These are phyloP conservation scores for Aphelocoma californica DNA, from an alignment of 2,797 vertebrate genomes.

Conservation along the genomic window DNA sequence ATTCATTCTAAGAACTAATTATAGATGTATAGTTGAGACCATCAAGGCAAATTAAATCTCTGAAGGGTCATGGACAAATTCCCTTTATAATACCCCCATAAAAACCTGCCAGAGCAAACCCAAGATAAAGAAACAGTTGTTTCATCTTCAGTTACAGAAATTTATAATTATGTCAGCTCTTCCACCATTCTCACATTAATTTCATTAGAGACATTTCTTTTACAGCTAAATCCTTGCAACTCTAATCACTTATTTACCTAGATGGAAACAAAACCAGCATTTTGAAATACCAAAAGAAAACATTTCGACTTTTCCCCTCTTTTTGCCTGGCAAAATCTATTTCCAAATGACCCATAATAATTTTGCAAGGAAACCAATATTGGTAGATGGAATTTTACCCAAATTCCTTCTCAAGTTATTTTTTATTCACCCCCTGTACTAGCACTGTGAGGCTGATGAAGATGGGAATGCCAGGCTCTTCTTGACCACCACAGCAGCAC, in stretches of 20 bases:
- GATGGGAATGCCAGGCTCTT: background rate
- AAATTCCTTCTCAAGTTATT: background rate
- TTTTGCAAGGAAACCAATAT: background rate
- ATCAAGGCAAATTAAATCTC: conserved; percentile 63
- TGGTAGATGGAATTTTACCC: background rate
- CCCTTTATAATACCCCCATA: background rate
- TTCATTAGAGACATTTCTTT: background rate
- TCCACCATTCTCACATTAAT: background rate
- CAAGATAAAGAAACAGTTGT: background rate
- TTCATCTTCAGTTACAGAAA: background rate
- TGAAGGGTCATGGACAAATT: conserved; percentile 45
- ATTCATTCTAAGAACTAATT: conserved; percentile 61
- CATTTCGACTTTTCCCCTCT: background rate
- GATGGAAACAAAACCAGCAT: background rate
- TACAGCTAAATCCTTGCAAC: background rate
- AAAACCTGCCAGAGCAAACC: conserved; percentile 3
- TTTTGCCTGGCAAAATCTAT: background rate
- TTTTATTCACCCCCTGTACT: background rate
- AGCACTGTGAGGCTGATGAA: background rate
- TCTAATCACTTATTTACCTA: background rate
- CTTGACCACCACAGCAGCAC: background rate
- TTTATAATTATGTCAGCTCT: background rate
- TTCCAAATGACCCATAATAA: background rate
- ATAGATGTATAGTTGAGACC: conserved; percentile 28
- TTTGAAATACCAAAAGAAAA: background rate